Conservation (phyloP, 2,113 vertebrate species). For the Centropus bengalensis region DNA sequence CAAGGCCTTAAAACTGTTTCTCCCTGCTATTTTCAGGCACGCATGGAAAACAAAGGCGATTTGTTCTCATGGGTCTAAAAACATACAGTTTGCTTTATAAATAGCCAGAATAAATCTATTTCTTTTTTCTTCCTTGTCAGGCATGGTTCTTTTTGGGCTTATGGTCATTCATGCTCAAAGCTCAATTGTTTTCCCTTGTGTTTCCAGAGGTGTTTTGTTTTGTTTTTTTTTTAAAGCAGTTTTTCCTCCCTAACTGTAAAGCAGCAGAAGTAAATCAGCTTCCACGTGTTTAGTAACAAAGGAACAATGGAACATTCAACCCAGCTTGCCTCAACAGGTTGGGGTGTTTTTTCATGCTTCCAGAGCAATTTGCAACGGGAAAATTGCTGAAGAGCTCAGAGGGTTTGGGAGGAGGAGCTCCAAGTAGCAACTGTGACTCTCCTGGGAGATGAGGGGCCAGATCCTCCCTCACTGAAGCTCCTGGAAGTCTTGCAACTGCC, state of each 20-base stretch:
- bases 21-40: not conserved
- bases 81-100: not conserved
- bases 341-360: not conserved
- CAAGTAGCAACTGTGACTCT: not conserved
- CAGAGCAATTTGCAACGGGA: not conserved
- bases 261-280: slow-evolving; percentile 10
- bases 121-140: not conserved
- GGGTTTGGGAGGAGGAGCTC: not conserved
- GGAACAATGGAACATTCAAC: slow-evolving; percentile 45
- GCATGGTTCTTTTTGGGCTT: not conserved
- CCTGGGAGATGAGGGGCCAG: not conserved
- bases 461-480: not conserved
- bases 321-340: slow-evolving; percentile 14
- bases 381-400: not conserved
- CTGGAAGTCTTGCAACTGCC: not conserved
- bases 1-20: not conserved
- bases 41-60: not conserved
- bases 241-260: not conserved
- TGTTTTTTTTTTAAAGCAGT: not conserved
- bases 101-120: not conserved
- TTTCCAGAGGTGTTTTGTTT: not conserved
- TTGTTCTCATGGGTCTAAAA: not conserved
- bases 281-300: not conserved
- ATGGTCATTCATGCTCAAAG: not conserved
- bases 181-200: not conserved